These are phyloP conservation scores for Sebastes nivosus DNA, from an alignment of 2,797 vertebrate species.

Conservation along the genomic window DNA sequence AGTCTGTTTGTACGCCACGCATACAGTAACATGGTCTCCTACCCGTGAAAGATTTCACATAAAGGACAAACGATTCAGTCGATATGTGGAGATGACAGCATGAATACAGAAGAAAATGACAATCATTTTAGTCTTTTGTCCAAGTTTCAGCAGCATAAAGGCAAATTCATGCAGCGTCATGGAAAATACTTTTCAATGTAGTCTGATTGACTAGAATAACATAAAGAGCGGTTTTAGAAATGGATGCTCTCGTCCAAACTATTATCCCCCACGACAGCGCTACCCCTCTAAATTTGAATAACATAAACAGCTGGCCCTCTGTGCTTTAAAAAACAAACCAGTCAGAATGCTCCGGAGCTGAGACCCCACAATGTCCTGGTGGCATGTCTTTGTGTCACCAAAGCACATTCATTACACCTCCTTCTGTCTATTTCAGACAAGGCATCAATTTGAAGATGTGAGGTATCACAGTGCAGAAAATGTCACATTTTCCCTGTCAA, in stretches of 20 bases:
- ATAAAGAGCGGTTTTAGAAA: constrained; percentile 52
- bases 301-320: constrained; percentile 60
- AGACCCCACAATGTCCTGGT: constrained; percentile 52
- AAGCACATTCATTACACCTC: constrained; percentile 82
- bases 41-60: constrained; percentile 36
- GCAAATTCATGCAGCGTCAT: constrained; percentile 32
- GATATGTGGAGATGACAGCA: constrained; percentile 35
- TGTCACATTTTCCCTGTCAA: constrained; percentile 85
- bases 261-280: constrained; percentile 32
- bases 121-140: constrained; percentile 62
- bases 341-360: constrained; percentile 40
- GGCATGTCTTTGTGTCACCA: constrained; percentile 67
- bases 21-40: constrained; percentile 36
- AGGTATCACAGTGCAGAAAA: constrained; percentile 90
- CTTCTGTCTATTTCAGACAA: constrained; percentile 84
- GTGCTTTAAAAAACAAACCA: constrained; percentile 58
- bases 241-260: constrained; percentile 32
- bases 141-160: constrained; percentile 40
- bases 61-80: constrained; percentile 46
- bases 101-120: constrained; percentile 52
- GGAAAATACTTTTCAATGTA: constrained; percentile 34
- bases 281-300: constrained; percentile 64
- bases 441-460: constrained; percentile 88
- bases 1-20: constrained; percentile 43
- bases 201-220: constrained; percentile 53